Conservation (phyloP, 2,113 vertebrate species). For the Bolborhynchus lineola region DNA sequence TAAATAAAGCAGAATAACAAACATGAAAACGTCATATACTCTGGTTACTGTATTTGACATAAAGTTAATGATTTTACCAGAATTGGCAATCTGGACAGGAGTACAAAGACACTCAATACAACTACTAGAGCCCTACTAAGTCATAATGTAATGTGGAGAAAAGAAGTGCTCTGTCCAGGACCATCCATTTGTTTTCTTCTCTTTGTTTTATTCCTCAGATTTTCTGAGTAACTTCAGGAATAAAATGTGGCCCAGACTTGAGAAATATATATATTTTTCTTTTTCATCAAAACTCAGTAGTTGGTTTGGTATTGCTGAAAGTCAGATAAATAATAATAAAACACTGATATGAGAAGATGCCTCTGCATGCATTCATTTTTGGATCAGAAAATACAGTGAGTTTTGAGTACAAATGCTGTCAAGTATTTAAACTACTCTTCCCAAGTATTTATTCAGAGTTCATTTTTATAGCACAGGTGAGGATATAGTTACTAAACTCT, state of each 20-base stretch:
- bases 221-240: not conserved
- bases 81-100: not conserved
- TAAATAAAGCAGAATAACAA: not conserved
- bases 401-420: not conserved
- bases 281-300: slow-evolving; percentile 15
- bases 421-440: not conserved
- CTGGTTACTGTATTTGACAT: not conserved
- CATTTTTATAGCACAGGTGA: not conserved
- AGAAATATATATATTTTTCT: slow-evolving; percentile 2
- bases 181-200: not conserved
- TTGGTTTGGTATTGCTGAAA: slow-evolving; percentile 8
- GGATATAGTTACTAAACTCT: not conserved
- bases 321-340: slow-evolving; percentile 11
- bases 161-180: not conserved
- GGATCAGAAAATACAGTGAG: not conserved
- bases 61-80: not conserved
- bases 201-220: not conserved
- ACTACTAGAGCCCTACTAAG: not conserved
- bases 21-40: not conserved
- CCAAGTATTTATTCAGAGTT: slow-evolving; percentile 29
- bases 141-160: not conserved
- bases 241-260: not conserved
- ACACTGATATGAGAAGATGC: not conserved
- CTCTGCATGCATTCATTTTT: not conserved
- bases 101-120: not conserved